Percentiles rank a stretch among this genome's conserved stretches.
These are phyloP conservation scores for Chloroclystis v-ata DNA, from an alignment of 2,888 invertebrate genomes.

Conservation along the genomic window DNA sequence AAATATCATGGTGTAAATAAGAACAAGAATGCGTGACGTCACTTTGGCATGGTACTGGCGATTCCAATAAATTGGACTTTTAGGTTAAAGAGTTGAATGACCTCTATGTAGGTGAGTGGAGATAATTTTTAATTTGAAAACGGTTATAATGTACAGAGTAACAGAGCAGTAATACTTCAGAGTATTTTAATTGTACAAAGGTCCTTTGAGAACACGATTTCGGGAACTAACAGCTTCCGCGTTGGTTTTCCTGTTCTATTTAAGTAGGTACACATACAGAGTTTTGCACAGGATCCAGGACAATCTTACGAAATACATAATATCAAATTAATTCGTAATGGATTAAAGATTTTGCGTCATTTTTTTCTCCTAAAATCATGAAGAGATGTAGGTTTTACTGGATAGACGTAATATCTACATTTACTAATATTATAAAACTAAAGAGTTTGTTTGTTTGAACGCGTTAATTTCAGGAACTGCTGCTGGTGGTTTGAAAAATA, in stretches of 20 bases:
- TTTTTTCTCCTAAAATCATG: too few relatives aligned
- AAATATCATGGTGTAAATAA: not conserved
- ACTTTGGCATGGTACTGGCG: slow-evolving; percentile 17
- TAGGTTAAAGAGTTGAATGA: slow-evolving; percentile 14
- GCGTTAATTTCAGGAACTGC: too few relatives aligned
- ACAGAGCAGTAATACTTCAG: not conserved
- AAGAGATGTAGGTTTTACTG: too few relatives aligned
- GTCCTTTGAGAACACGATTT: not conserved
- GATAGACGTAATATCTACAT: too few relatives aligned
- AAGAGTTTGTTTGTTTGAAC: too few relatives aligned
- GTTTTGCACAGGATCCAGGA: too few relatives aligned
- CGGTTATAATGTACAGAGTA: not conserved
- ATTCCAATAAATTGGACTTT: slow-evolving; percentile 18
- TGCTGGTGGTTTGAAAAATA: too few relatives aligned
- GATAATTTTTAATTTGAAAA: slow-evolving; percentile 23
- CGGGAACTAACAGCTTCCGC: not conserved
- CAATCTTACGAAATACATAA: too few relatives aligned
- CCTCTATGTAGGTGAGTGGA: slow-evolving; percentile 24
- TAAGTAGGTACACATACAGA: not conserved
- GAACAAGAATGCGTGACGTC: slow-evolving; percentile 15
- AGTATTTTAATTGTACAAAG: not conserved
- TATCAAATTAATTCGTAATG: too few relatives aligned
- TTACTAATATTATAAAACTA: too few relatives aligned
- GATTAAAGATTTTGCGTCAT: too few relatives aligned
- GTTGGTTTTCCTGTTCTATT: not conserved